phyloP scores from a whole-genome alignment of 1,140 invertebrate species.

The Drosophila micromelanica region DNA sequence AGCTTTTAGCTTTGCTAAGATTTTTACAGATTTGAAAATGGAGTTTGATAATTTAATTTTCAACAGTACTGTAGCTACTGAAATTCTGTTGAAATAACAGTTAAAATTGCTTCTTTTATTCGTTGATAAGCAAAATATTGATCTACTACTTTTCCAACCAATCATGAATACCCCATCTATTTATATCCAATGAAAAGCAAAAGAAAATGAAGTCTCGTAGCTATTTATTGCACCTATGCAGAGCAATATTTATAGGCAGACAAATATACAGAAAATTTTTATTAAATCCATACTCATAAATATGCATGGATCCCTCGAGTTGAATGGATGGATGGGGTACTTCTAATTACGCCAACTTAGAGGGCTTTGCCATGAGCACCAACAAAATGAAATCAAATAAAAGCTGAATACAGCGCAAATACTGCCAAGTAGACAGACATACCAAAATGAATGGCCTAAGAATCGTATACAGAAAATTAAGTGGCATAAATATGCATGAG shows the following conservation, averaged over 20 bases:
- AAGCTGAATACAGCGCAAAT: conserved; percentile 8
- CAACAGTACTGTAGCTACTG: too few species aligned
- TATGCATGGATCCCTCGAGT: conserved; percentile 57
- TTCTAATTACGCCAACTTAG: conserved; percentile 60
- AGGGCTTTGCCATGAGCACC: background rate
- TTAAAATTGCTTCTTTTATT: too few species aligned
- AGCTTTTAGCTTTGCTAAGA: background rate
- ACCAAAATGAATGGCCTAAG: conserved; percentile 45
- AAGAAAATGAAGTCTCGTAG: conserved; percentile 33
- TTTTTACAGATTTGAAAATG: background rate
- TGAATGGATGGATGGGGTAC: conserved; percentile 15
- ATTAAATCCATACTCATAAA: conserved; percentile 83
- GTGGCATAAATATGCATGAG: conserved; percentile 79
- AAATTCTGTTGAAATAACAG: too few species aligned
- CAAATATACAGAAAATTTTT: conserved; percentile 53
- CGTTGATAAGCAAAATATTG: too few species aligned
- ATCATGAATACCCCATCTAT: too few species aligned
- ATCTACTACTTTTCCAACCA: too few species aligned
- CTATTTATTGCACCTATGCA: conserved; percentile 3
- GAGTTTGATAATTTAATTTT: too few species aligned
- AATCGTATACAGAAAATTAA: conserved; percentile 64
- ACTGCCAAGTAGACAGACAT: conserved; percentile 12
- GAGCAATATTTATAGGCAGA: conserved; percentile 13
- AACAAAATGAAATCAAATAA: conserved; percentile 41
- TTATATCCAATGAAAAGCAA: background rate